Base-by-base conservation (phyloP, 2,888 invertebrate species). In the Andrena bucephala region DNA sequence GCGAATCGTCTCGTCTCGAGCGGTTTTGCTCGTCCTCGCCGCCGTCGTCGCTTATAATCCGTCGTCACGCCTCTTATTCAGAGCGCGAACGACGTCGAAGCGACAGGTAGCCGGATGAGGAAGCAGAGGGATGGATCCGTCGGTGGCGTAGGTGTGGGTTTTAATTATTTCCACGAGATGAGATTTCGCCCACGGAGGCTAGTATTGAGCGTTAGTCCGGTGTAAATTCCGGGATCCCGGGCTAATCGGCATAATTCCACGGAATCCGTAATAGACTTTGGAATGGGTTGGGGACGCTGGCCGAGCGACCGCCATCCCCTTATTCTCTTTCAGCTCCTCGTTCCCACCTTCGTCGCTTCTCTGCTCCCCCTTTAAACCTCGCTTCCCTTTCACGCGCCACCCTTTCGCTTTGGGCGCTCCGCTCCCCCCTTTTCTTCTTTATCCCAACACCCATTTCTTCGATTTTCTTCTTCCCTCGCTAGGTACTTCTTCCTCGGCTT, bases 211-310 rank as follows among this genome's bases (percentile, higher is more conserved):
- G 86, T 85, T 89, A 87, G 86, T 88, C 87, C 84, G 83, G 85
- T 90, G 90, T 90, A 88, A 90, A 90, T 90, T 89, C 89, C 90
- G 80, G 88, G 86, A 90, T 87, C 87, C 87, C 81, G 73, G 84
- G 89, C 89, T 90, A 91, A 90, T 90, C 90, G 90, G 90, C 88
- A 91, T 90, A 90, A 90, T 90, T 91, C 89, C 89, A 89, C 84
- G 87, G 87, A 90, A 90, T 90, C 87, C 90, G 90, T 90, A 90
- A 90, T 90, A 87, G 90, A 90, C 90, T 91, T 87, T 86, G 90
- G 84, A 85, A 90, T 83, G 85, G 88, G 81, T 62, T 81, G 76
- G 72, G 76, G 75, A 83, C 79, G 87, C 70, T 89, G 74, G 82
- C 52, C 72, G 77, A 79, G 76, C 79, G 81, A 77, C 88, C 66